These are phyloP conservation scores for Watsonalla binaria DNA, from an alignment of 2,888 invertebrate genomes.

Conservation along the genomic window DNA sequence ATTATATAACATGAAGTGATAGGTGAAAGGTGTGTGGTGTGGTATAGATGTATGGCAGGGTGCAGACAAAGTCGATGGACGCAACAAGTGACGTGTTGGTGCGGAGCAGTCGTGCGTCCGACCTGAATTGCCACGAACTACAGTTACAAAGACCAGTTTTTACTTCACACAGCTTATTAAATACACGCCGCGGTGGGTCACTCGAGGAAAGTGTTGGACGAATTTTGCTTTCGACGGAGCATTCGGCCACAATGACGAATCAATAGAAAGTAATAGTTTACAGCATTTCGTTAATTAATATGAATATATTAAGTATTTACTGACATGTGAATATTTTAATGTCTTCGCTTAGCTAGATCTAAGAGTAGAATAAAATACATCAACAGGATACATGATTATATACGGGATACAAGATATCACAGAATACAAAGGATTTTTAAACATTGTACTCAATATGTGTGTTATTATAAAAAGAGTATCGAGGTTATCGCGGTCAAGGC, in stretches of 20 bases:
- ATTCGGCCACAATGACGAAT: slow-evolving; percentile 45
- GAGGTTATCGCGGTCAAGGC: slow-evolving; percentile 7
- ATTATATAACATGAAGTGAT: not conserved
- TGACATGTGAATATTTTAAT: slow-evolving; percentile 4
- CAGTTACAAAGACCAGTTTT: slow-evolving; percentile 71
- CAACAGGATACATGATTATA: too few species aligned
- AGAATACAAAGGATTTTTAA: too few species aligned
- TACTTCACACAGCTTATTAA: slow-evolving; percentile 50
- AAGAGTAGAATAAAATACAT: slow-evolving; percentile 15
- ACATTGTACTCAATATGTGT: not conserved
- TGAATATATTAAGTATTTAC: slow-evolving; percentile 12
- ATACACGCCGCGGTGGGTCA: slow-evolving; percentile 54
- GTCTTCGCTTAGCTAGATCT: too few species aligned
- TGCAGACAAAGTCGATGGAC: not conserved
- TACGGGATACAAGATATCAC: too few species aligned
- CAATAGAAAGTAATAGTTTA: slow-evolving; percentile 69
- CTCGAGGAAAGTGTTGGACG: slow-evolving; percentile 69
- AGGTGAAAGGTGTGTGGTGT: not conserved
- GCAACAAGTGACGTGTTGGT: slow-evolving; percentile 9
- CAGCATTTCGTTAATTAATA: slow-evolving; percentile 35
- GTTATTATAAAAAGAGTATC: slow-evolving; percentile 1
- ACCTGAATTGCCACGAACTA: slow-evolving; percentile 57
- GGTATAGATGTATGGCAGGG: not conserved
- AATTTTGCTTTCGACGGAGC: slow-evolving; percentile 72
- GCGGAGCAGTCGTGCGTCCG: slow-evolving; percentile 36